Conservation (phyloP, 2,113 vertebrate species). For the Paramisgurnus dabryanus region DNA sequence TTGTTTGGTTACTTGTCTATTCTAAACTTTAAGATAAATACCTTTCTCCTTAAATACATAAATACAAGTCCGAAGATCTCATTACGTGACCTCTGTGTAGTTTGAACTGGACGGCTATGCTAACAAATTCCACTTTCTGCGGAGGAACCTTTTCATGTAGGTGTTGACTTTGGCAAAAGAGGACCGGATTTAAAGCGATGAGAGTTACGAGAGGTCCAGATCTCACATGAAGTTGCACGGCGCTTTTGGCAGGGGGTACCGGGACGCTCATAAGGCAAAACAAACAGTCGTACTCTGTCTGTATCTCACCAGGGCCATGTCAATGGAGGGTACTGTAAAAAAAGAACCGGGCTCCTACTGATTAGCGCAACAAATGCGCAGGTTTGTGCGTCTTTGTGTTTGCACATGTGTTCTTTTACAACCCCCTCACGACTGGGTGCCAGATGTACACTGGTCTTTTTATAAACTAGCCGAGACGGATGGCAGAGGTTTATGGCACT, state of each 20-base stretch:
- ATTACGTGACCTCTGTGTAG: slow-evolving; percentile 25
- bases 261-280: slow-evolving; percentile 44
- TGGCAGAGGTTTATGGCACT: slow-evolving; percentile 73
- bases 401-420: slow-evolving; percentile 78
- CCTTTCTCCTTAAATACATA: slow-evolving; percentile 17
- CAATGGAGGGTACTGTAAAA: slow-evolving; percentile 21
- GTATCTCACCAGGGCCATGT: slow-evolving; percentile 5
- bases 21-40: neutral
- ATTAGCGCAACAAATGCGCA: slow-evolving; percentile 72
- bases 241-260: slow-evolving; percentile 40
- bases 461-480: slow-evolving; percentile 89
- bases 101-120: slow-evolving; percentile 8
- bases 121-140: slow-evolving; percentile 23
- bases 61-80: slow-evolving; percentile 9
- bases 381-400: slow-evolving; percentile 45
- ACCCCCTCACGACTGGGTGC: slow-evolving; percentile 73
- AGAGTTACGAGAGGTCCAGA: slow-evolving; percentile 37
- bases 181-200: slow-evolving; percentile 18
- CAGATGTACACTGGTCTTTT: slow-evolving; percentile 84
- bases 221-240: slow-evolving; percentile 37
- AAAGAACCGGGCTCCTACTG: slow-evolving; percentile 74
- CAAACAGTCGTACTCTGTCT: slow-evolving; percentile 46
- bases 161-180: slow-evolving; percentile 41
- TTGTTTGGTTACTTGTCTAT: neutral
- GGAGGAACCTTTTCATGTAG: slow-evolving; percentile 23